phyloP scores from a whole-genome alignment of 37 sponge, comb jelly and placozoan species.

The Haliclona indistincta region DNA sequence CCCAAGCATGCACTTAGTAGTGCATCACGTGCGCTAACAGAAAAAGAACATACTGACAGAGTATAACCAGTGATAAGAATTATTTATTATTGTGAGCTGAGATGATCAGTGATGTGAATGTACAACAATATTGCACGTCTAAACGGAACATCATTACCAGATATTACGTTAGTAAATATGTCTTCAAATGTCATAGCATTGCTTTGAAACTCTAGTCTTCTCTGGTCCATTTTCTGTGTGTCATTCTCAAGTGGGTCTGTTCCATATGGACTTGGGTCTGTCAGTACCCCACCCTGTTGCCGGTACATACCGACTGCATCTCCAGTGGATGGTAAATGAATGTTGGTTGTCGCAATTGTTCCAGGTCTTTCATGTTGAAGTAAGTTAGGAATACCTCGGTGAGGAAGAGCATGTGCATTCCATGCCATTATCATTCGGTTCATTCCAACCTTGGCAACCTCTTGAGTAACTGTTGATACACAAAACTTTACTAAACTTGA shows the following conservation, averaged over 20 bases:
- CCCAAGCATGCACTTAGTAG: too few relatives aligned
- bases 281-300: constrained; percentile 1
- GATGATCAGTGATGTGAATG: too few relatives aligned
- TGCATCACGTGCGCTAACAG: too few relatives aligned
- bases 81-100: too few relatives aligned
- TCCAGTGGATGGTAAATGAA: background rate
- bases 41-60: too few relatives aligned
- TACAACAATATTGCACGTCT: too few relatives aligned
- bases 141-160: too few relatives aligned
- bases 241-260: background rate
- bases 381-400: constrained; percentile 17
- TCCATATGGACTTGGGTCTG: background rate
- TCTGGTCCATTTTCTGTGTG: too few relatives aligned
- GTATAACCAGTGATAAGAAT: too few relatives aligned
- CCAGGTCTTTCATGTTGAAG: background rate
- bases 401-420: background rate
- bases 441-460: background rate
- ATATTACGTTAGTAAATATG: background rate
- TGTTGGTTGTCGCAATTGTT: background rate
- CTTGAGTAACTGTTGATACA: background rate
- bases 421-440: background rate
- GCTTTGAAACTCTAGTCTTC: background rate
- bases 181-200: background rate
- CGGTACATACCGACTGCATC: too few relatives aligned
- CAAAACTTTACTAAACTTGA: background rate